These are phyloP conservation scores for Drosophila navojoa DNA, from an alignment of 1,140 invertebrate species.

Conservation along the genomic window DNA sequence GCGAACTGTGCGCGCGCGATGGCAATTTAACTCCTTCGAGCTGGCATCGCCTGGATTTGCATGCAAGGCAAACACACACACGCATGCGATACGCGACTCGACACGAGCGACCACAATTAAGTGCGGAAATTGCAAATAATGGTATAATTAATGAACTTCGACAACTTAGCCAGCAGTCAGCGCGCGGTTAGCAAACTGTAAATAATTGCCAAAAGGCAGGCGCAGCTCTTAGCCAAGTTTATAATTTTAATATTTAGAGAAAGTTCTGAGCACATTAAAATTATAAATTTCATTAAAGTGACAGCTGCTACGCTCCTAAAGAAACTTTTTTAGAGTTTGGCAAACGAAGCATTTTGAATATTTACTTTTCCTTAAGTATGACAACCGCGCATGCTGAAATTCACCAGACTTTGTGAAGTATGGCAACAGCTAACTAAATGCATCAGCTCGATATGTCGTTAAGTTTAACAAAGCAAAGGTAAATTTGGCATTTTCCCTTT, in stretches of 20 bases:
- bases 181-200: slow-evolving; percentile 10
- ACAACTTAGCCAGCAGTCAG: not conserved
- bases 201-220: slow-evolving; percentile 27
- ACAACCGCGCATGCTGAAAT: slow-evolving; percentile 11
- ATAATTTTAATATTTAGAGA: not conserved
- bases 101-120: slow-evolving; percentile 62
- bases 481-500: too few relatives aligned
- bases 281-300: not conserved
- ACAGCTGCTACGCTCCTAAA: too few relatives aligned
- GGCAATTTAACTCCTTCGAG: slow-evolving; percentile 17
- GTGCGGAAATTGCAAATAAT: slow-evolving; percentile 38
- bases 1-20: slow-evolving; percentile 40
- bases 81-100: slow-evolving; percentile 17
- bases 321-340: not conserved
- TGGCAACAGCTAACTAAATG: too few relatives aligned
- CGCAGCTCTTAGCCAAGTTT: not conserved
- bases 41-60: slow-evolving; percentile 44
- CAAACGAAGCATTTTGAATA: not conserved
- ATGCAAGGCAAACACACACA: slow-evolving; percentile 46
- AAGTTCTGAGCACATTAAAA: too few relatives aligned
- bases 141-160: slow-evolving; percentile 35
- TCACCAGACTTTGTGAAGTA: not conserved
- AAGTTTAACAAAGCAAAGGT: too few relatives aligned
- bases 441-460: too few relatives aligned
- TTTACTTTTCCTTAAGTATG: not conserved